Evolutionary conservation across 2,113 vertebrate genomes (phyloP).

Genomic region (Phalacrocorax aristotelis): DNA sequence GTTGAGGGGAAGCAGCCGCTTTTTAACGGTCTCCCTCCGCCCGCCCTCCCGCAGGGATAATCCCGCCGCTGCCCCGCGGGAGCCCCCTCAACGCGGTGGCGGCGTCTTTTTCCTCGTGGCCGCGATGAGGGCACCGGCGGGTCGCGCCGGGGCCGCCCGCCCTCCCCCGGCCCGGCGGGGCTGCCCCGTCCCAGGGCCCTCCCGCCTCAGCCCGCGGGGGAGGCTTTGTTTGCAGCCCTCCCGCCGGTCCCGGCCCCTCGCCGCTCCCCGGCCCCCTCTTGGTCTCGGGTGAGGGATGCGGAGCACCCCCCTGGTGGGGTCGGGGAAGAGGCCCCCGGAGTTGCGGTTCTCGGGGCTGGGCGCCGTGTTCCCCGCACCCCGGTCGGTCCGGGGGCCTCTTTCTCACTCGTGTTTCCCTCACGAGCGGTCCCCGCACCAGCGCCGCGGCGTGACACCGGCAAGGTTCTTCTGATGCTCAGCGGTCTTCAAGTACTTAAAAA

Average conservation of each 20-base stretch:
- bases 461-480: rapidly evolving
- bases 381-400: too few species aligned
- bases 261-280: neutral
- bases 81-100: neutral
- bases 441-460: neutral
- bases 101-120: neutral
- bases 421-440: neutral
- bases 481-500: neutral
- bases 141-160: neutral
- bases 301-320: neutral
- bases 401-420: neutral
- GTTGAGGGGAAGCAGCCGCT: too few species aligned
- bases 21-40: too few species aligned
- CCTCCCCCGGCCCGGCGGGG: neutral
- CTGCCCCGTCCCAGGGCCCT: neutral
- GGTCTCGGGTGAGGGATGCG: neutral
- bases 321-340: rapidly evolving
- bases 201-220: neutral
- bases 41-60: constrained; percentile 57
- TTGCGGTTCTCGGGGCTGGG: neutral
- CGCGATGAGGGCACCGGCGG: neutral
- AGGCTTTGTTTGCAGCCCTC: neutral
- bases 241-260: constrained; percentile 11
- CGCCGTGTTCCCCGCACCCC: neutral
- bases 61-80: neutral